These are phyloP conservation scores for Andrena dorsata DNA, from an alignment of 2,888 invertebrate genomes.

Conservation along the genomic window DNA sequence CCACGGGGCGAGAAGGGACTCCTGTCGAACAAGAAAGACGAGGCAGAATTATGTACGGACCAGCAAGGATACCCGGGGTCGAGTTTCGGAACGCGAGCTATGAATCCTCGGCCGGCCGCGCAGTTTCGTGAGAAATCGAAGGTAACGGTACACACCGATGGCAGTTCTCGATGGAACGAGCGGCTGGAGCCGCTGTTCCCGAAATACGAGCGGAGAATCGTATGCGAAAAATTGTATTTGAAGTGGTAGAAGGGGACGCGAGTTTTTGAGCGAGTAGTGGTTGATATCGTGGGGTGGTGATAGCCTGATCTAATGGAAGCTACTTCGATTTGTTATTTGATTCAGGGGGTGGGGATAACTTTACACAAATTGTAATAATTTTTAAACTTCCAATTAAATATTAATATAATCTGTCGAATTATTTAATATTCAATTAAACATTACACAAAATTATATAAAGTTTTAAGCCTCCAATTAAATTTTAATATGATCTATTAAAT, in stretches of 20 bases:
- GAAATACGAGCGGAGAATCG: background rate
- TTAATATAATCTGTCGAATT: too few relatives aligned
- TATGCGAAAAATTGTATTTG: background rate
- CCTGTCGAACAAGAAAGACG: conserved; percentile 69
- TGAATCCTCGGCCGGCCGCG: conserved; percentile 23
- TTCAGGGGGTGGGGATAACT: too few relatives aligned
- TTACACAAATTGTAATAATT: too few relatives aligned
- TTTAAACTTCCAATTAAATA: too few relatives aligned
- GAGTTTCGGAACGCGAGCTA: conserved; percentile 20
- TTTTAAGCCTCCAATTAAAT: too few relatives aligned
- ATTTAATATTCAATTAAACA: too few relatives aligned
- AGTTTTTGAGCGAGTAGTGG: background rate
- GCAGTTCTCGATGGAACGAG: conserved; percentile 26
- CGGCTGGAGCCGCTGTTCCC: background rate
- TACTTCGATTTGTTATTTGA: too few relatives aligned
- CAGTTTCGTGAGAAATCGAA: conserved; percentile 41
- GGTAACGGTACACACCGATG: conserved; percentile 37
- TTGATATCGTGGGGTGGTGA: background rate
- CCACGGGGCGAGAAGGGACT: conserved; percentile 62
- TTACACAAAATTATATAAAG: too few relatives aligned
- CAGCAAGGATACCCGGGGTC: conserved; percentile 29
- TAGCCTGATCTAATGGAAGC: background rate
- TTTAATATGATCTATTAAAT: too few relatives aligned
- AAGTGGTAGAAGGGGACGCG: background rate
- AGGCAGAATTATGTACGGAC: conserved; percentile 60